A percentile compares a stretch with the other conserved stretches of the same genome.
These are phyloP conservation scores for Papilio dardanus DNA, from an alignment of 1,140 invertebrate species.

Conservation along the genomic window DNA sequence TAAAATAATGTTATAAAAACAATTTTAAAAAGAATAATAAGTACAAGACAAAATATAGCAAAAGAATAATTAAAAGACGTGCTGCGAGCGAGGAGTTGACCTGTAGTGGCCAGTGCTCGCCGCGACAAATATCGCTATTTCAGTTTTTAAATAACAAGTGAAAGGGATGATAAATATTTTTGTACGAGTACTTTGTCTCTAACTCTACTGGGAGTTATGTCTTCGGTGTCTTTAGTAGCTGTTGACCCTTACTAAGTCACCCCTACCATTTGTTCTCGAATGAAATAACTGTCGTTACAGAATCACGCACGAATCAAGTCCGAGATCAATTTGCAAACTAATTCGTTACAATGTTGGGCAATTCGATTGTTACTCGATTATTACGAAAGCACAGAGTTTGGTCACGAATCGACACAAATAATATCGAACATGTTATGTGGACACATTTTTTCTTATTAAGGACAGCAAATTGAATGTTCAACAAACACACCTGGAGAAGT, in stretches of 20 bases:
- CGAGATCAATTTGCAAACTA: slow-evolving; percentile 20
- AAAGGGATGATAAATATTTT: no score
- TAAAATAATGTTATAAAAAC: no score
- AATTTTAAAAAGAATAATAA: no score
- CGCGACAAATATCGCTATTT: no score
- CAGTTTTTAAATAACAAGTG: no score
- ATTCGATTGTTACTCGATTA: slow-evolving; percentile 23
- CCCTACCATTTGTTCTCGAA: neutral
- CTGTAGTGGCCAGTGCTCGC: no score
- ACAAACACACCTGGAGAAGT: neutral
- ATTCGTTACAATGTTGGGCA: slow-evolving; percentile 24
- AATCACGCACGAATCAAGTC: slow-evolving; percentile 9
- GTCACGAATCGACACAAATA: slow-evolving; percentile 7
- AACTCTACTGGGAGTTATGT: no score
- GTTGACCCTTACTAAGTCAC: neutral
- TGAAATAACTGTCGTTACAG: neutral
- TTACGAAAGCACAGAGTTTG: neutral
- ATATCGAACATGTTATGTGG: neutral
- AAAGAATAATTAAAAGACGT: no score
- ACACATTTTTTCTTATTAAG: neutral
- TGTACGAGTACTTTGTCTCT: no score
- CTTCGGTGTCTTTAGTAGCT: no score
- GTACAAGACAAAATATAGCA: no score
- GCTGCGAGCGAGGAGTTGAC: no score
- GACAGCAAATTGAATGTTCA: neutral